Conservation (phyloP, 2,113 vertebrate genomes). For the Crotalus horridus region DNA sequence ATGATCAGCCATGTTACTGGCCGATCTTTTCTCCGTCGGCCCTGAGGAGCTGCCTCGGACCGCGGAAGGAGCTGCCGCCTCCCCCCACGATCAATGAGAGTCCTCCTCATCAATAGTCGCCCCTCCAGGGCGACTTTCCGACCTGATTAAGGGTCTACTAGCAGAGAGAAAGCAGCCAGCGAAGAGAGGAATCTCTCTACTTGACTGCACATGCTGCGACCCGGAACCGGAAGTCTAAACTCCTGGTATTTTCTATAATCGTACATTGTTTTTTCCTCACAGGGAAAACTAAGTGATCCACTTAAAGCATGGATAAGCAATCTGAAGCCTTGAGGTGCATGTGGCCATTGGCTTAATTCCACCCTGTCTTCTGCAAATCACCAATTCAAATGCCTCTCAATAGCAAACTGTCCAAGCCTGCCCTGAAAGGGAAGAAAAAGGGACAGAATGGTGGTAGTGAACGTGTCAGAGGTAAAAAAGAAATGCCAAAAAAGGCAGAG, state of each 20-base stretch:
- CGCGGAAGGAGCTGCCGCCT: no score
- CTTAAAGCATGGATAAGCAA: neutral
- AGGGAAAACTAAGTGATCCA: neutral
- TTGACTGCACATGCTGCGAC: no score
- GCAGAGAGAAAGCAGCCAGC: no score
- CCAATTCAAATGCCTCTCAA: neutral
- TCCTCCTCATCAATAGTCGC: no score
- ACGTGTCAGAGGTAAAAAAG: neutral
- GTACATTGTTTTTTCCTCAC: neutral
- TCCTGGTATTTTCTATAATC: neutral
- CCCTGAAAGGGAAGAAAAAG: neutral
- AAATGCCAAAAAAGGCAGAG: neutral
- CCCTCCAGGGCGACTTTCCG: no score
- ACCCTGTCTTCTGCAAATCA: neutral
- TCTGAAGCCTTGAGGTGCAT: neutral
- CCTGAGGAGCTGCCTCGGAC: no score
- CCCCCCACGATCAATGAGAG: no score
- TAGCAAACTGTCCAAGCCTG: neutral
- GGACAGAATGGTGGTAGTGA: neutral
- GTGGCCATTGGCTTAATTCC: neutral
- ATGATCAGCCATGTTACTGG: no score
- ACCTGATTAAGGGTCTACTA: no score
- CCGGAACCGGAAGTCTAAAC: neutral
- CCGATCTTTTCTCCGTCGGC: no score
- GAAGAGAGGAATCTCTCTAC: no score